Evolutionary conservation across 2,888 invertebrate species (phyloP), one percentile per base, ranked within the genome.

Genomic region (Muschampia plurimacula): DNA sequence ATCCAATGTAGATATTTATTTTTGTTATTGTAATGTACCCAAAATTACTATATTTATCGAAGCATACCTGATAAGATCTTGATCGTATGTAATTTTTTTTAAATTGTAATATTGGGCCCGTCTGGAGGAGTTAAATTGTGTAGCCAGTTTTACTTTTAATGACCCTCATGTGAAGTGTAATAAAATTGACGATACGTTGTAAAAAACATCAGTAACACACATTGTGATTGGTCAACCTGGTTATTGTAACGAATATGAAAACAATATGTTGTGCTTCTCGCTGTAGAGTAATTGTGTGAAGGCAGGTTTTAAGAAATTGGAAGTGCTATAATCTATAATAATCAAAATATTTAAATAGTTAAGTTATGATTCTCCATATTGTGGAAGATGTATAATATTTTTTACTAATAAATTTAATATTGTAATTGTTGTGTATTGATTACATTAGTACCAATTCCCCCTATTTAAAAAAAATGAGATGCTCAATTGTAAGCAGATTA

Each of bases 321-420:
- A 92, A 91, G 92, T 93, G 93, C 93, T 93, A 89, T 91, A 92
- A 91, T 90, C 91, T 92, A 89, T 91, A 84, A 92, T 93, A 92
- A 92, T 93, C 92, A 92, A 92, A 64, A 92, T 93, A 90, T 91
- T 91, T 90, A 91, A 91, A 86, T 88, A 91, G 90, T 92, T 93
- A 93, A 93, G 93, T 93, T 93, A 93, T 91, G 87, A 92, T 93
- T 94, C 92, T 93, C 93, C 94, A 92, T 92, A 93, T 93, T 93
- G 92, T 93, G 94, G 94, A 93, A 93, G 93, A 94, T 93, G 94
- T 93, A 94, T 94, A 92, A 94, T 94, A 94, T 94, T 94, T 93
- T 94, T 93, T 94, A 94, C 94, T 94, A 94, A 94, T 94, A 94
- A 94, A 94, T 94, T 94, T 94, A 94, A 93, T 94, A 94, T 93